phyloP scores from a whole-genome alignment of 1,140 invertebrate species.

The Macrosteles quadrilineatus region DNA sequence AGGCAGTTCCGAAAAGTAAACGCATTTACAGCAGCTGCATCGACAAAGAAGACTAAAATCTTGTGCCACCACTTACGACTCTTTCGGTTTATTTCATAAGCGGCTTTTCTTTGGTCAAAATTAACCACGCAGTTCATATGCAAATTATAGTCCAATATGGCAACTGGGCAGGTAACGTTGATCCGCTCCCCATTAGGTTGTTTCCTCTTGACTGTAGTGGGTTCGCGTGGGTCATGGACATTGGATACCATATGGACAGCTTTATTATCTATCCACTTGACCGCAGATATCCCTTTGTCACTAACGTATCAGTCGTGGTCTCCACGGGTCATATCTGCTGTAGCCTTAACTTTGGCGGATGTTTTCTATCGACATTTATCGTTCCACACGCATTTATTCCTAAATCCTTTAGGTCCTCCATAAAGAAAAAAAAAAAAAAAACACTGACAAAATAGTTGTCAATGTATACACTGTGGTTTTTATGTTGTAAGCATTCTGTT shows the following conservation, averaged over 20 bases:
- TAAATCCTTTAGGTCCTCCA: constrained; percentile 35
- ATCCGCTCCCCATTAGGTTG: constrained; percentile 36
- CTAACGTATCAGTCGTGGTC: constrained; percentile 38
- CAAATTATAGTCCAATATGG: constrained; percentile 48
- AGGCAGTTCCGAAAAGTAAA: constrained; percentile 42
- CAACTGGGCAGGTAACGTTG: constrained; percentile 41
- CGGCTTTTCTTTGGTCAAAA: constrained; percentile 46
- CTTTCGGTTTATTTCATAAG: constrained; percentile 48
- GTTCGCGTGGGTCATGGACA: constrained; percentile 30
- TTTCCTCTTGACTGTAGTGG: constrained; percentile 26
- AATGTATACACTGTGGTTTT: constrained; percentile 41
- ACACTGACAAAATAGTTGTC: constrained; percentile 44
- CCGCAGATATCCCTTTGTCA: constrained; percentile 6
- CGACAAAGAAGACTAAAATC: constrained; percentile 48
- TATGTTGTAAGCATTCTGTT: constrained; percentile 10
- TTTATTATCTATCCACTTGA: constrained; percentile 32
- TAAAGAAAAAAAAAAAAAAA: constrained; percentile 33
- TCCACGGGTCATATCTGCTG: constrained; percentile 39
- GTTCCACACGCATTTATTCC: constrained; percentile 40
- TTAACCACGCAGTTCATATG: constrained; percentile 50
- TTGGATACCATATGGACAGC: constrained; percentile 32
- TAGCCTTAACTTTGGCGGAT: constrained; percentile 36
- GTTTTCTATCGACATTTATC: constrained; percentile 35
- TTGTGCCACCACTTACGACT: constrained; percentile 49
- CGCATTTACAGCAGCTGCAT: constrained; percentile 44